Base-by-base conservation (phyloP, 2,113 vertebrate genomes). In the Sylvia atricapilla region DNA sequence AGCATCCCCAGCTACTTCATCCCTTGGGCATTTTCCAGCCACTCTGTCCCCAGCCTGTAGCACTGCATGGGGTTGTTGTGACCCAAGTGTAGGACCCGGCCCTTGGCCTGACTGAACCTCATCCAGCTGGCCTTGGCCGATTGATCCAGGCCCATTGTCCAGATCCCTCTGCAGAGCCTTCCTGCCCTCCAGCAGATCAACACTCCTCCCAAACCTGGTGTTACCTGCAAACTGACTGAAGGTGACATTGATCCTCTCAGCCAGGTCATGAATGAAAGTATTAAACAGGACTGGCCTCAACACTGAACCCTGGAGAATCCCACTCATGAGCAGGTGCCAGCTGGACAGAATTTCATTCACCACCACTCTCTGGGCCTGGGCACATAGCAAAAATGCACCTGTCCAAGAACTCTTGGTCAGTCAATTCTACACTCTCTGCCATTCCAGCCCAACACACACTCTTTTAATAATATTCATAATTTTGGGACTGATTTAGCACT, bases 131-230 rank as follows among this genome's bases (percentile, higher is more conserved):
- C 30, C 47, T 78, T 10, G 28, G 39, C 47, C 28, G 41, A 20
- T 46, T 0, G 3, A 53, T 62, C 39, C 56, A 64, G 41, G 16
- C 41, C n/a, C n/a, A n/a, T n/a, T 35, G 16, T 55, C 20, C 41
- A 87, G n/a, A 17, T 24, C 20, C n/a, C 47, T 35, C 30, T 56
- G n/a, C 67, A 80, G 41, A 72, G 35, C 41, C n/a, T 35, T 64
- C 20, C 23, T 64, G 37, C 7, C 14, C 58, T 72, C 30, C 85
- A 64, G 58, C 25, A 72, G 43, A 56, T 27, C 67, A 41, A 15
- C 35, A 49, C 13, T 56, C 9, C 31, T 27, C 31, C 9, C 0
- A 0, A 41, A 5, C n/a, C 35, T 49, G 13, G 16, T n/a, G 39
- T 39, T 30, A n/a, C 3, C 58, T 47, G 30, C 24, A 72, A 50